Base-by-base conservation (phyloP, 1,140 invertebrate species). In the Cotesia glomerata region DNA sequence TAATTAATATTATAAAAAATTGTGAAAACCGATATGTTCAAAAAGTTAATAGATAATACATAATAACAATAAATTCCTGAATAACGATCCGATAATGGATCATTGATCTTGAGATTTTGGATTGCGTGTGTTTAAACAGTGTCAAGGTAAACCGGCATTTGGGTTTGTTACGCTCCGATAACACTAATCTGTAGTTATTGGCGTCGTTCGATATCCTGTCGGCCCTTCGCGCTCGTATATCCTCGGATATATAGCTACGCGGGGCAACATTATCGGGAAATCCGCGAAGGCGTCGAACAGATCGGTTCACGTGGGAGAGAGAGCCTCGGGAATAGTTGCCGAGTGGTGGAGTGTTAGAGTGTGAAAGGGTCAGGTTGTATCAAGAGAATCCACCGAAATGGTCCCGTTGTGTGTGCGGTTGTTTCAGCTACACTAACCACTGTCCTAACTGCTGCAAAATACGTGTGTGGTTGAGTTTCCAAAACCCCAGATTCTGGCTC, bases 141-240 rank as follows among this genome's bases (percentile, higher is more conserved):
- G 83, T 84, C 82, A 84, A 84, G 83, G 83, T 84, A 84, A 84
- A 84, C 82, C 80, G 79, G 80, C 77, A 76, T 80, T 83, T 81
- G 78, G 75, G 59, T 62, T 83, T 84, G 83, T 84, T 82, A 78
- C 82, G 81, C 77, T 79, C 80, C 79, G 82, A 85, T 85, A 85
- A 84, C 81, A 80, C 80, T 85, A 84, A 85, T 85, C 83, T 83
- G 81, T 84, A 83, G 82, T 80, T 84, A 85, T 80, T 81, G 77
- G 79, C 72, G 71, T 70, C 73, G 75, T 76, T 80, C 80, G 79
- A 83, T 81, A 79, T 69, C 74, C 74, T 36, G 52, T 52, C 59
- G 18, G 58, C 13, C 35, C 45, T 61, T 52, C 32, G 14, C 63
- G 32, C 73, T 58, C 69, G 66, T 72, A 72, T 76, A 76, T 71